Base-by-base conservation (phyloP, 1,140 invertebrate species). In the Cydia pomonella region DNA sequence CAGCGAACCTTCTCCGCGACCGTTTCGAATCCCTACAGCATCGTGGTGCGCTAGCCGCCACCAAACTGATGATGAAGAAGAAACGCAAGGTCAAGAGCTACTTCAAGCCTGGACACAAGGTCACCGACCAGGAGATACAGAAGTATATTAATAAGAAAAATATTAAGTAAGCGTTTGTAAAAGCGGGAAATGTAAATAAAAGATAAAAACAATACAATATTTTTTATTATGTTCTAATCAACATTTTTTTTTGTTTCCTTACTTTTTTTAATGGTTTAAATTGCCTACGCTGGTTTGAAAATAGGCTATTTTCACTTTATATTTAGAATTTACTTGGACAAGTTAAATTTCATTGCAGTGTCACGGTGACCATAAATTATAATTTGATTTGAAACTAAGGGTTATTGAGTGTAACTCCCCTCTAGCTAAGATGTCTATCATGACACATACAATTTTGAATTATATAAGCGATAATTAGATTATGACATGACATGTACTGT, bases 11-110 rank as follows among this genome's bases (percentile, higher is more conserved):
- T 1, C 85, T 93, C 12, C 85, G 88, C 1, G 91, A 93, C 1
- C 86, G 91, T 0, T 93, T 82, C 74, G 87, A 88, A 50, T 90
- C 91, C 0, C 80, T 93, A 1, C 91, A 93, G 66, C 84, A 82
- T 0, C 89, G 91, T 7, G 90, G 90, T 1, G 87, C 88, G 0
- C 82, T 93, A 18, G 90, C 91, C 0, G 89, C 88, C 5, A 84
- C 90, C 69, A 89, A 87, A 79, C 76, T 93, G 50, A 92, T 93
- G 90, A 92, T 93, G 90, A 91, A 89, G 84, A 93, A 93, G 86
- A 87, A 84, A 73, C 80, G 82, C 21, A 85, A 85, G 41, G 62
- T 91, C 13, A 93, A 93, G 85, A 86, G 83, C 33, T 93, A 93
- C 85, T 92, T 91, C 84, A 93, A 93, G 71, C 72, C 89, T 0